Evolutionary conservation across 2,797 vertebrate genomes (phyloP).

Genomic region (Smutsia temminckii): DNA sequence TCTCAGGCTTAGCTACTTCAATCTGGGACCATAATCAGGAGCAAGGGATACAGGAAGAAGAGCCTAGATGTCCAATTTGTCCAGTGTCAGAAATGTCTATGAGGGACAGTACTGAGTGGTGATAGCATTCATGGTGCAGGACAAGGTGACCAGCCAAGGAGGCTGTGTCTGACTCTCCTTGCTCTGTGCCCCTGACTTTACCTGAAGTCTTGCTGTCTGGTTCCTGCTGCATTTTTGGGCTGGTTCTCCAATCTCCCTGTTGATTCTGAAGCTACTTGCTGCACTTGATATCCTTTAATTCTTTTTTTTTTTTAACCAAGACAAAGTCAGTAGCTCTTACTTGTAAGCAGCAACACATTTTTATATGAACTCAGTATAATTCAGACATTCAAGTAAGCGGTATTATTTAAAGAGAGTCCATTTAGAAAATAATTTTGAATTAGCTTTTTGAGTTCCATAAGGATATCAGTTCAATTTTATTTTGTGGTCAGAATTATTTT

Average conservation of each 20-base stretch:
- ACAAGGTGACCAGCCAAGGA: neutral
- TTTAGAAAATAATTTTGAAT: neutral
- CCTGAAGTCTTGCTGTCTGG: neutral
- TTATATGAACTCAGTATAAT: neutral
- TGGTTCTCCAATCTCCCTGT: neutral
- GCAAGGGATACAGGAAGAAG: neutral
- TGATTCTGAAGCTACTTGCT: neutral
- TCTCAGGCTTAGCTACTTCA: neutral
- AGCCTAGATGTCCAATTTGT: neutral
- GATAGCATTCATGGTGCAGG: too few relatives aligned
- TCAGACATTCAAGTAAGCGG: neutral
- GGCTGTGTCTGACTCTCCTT: neutral
- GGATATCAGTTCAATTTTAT: neutral
- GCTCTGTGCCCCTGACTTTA: neutral
- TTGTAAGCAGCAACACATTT: neutral
- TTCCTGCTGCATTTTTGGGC: neutral
- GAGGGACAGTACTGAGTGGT: too few relatives aligned
- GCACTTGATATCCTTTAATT: neutral
- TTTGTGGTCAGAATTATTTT: conserved; percentile 12
- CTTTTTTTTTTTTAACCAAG: neutral
- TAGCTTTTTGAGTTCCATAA: neutral
- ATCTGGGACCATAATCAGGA: neutral
- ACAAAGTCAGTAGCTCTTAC: neutral
- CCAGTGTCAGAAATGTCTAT: neutral
- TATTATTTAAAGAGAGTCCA: neutral